Evolutionary conservation across 2,113 vertebrate species (phyloP), one percentile per base, ranked within the genome.

Genomic region (Heterocephalus glaber): DNA sequence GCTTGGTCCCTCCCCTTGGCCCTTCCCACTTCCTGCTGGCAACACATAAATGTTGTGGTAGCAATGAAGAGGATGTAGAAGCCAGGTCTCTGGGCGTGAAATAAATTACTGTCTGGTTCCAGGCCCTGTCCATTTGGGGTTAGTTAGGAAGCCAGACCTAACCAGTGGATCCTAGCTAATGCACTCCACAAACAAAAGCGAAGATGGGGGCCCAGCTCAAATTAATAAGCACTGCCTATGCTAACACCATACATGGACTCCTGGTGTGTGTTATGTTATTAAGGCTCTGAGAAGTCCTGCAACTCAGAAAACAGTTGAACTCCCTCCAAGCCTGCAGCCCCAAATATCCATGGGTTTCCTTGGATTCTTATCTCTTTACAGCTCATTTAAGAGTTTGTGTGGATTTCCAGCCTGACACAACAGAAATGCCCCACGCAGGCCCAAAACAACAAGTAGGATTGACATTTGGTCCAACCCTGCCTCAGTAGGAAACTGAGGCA

Each of bases 211-310:
- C 38, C 10, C 22, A 2, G 24, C 24, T 12, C 56, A 60, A 11
- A 72, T 41, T 14, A 38, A 9, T 1, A 49, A 30, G 24, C 26
- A 8, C 60, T 66, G 28, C 22, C 72, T 26, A 11, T 54, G 58
- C 2, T 17, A 7, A 5, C 68, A 7, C 13, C 56, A 30, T 3
- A 22, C 3, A 2, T 5, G 8, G 3, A 56, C 30, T 68, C 30
- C 60, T 2, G 49, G 24, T 14, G 8, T 1, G 2, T 2, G 7
- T 33, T 6, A 6, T n/a, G 52, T n/a, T n/a, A 24, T 12, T 22
- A 52, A n/a, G 77, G 76, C 56, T 72, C 76, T 35, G 56, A 83
- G 52, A 60, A 70, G 33, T 52, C 41, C 61, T 24, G 30, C 41
- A 35, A 20, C 35, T 35, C 70, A 81, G 84, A 41, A 47, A 58